Evolutionary conservation across 2,797 vertebrate genomes (phyloP), one percentile per base, ranked within the genome.

Genomic region (Pangasius krempfi): DNA sequence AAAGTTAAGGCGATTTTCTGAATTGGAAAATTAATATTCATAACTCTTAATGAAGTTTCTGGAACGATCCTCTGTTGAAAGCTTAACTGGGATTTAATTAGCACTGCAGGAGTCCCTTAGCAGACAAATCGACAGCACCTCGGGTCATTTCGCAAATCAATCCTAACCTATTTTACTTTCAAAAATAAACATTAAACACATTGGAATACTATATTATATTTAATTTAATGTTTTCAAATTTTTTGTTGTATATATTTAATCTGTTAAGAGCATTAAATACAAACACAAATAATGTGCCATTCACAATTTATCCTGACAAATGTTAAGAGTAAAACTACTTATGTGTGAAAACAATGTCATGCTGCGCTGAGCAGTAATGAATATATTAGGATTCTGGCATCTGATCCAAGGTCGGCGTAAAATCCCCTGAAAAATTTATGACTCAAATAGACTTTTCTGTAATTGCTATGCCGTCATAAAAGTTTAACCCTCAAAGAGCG

Each of bases 371-470:
- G 91, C 92, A 92, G 90, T 91, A 92, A 92, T 92, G 92, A 92
- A 92, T 92, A 92, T 92, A 92, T 92, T 92, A 92, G 90, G 88
- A 91, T 84, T 86, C 91, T 88, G 92, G 92, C 92, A 91, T 94
- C 94, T 95, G 92, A 95, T 94, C 93, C 91, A 88, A 94, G 94
- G 95, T 94, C 94, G 92, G 94, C 93, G 93, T 91, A 91, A 94
- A 95, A 94, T 93, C 93, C 92, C 92, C 93, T 92, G 93, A 93
- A 94, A 93, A 93, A 95, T 95, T 95, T 95, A 95, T 93, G 94
- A 92, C 95, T 94, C 93, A 93, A 94, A 95, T 96, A 94, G 95
- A 96, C 95, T 95, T 94, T 92, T 95, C 94, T 95, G 95, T 95
- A 95, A 96, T 96, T 95, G 95, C 94, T 93, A 92, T 91, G 93